A percentile compares a stretch with the other conserved stretches of the same genome.
These are phyloP conservation scores for Sternarchorhynchus goeldii DNA, from an alignment of 2,797 vertebrate genomes.

Conservation along the genomic window DNA sequence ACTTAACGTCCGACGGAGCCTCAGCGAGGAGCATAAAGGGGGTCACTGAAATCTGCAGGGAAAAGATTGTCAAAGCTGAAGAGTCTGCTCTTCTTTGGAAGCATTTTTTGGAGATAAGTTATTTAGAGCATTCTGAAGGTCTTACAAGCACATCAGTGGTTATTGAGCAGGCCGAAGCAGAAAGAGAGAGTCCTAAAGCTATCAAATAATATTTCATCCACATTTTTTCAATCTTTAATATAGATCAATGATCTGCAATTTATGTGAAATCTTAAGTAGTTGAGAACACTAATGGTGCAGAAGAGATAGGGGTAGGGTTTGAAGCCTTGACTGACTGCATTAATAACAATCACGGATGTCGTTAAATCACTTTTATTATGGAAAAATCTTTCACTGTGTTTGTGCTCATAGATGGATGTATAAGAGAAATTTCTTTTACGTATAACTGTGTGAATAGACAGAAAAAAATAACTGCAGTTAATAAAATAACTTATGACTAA, in stretches of 20 bases:
- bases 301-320: slow-evolving; percentile 49
- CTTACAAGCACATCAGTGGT: no score
- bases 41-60: slow-evolving; percentile 19
- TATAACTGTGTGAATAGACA: no score
- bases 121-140: no score
- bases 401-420: no score
- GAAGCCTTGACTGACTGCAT: no score
- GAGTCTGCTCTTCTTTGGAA: not conserved
- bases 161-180: no score
- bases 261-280: slow-evolving; percentile 45
- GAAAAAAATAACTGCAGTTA: no score
- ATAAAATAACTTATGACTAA: no score
- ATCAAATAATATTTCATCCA: slow-evolving; percentile 17
- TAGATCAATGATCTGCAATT: slow-evolving; percentile 36
- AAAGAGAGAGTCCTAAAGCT: not conserved
- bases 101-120: not conserved
- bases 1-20: slow-evolving; percentile 44
- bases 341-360: no score
- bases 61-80: not conserved
- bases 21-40: not conserved
- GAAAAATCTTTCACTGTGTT: no score
- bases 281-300: slow-evolving; percentile 71
- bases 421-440: no score
- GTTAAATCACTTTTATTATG: no score
- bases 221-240: slow-evolving; percentile 33